These are phyloP conservation scores for Poeciliopsis infans DNA, from an alignment of 2,797 vertebrate genomes.

Conservation along the genomic window DNA sequence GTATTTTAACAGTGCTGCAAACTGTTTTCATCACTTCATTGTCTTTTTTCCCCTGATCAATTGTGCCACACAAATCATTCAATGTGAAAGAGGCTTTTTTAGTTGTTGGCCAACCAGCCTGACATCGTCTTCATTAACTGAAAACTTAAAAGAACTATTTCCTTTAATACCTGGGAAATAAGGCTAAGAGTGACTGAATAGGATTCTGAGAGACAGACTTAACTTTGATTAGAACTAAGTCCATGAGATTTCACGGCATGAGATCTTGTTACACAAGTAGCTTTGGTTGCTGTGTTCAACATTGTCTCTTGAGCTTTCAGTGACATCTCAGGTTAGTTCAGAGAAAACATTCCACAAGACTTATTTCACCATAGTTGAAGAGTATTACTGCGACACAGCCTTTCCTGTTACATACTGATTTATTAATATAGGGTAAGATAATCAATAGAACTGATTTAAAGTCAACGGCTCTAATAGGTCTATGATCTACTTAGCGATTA, in stretches of 20 bases:
- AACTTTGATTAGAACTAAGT: not conserved
- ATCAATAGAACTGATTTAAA: constrained; percentile 53
- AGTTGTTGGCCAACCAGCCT: not conserved
- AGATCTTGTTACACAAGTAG: not conserved
- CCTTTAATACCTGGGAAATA: not conserved
- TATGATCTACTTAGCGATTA: constrained; percentile 55
- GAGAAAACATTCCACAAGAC: not conserved
- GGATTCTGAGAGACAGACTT: not conserved
- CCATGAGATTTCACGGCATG: not conserved
- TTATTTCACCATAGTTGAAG: not conserved
- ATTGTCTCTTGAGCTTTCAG: not conserved
- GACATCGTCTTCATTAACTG: not conserved
- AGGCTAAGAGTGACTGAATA: not conserved
- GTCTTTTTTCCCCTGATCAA: not conserved
- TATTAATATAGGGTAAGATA: constrained; percentile 42
- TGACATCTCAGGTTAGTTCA: not conserved
- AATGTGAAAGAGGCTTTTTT: not conserved
- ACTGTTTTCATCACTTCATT: not conserved
- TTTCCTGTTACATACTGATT: constrained; percentile 40
- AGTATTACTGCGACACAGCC: constrained; percentile 26
- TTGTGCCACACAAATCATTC: not conserved
- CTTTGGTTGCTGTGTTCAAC: not conserved
- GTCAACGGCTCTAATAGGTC: constrained; percentile 36
- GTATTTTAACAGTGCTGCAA: not conserved
- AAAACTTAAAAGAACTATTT: not conserved